Evolutionary conservation across 2,797 vertebrate genomes (phyloP).

Genomic region (Sebastes diploproa): DNA sequence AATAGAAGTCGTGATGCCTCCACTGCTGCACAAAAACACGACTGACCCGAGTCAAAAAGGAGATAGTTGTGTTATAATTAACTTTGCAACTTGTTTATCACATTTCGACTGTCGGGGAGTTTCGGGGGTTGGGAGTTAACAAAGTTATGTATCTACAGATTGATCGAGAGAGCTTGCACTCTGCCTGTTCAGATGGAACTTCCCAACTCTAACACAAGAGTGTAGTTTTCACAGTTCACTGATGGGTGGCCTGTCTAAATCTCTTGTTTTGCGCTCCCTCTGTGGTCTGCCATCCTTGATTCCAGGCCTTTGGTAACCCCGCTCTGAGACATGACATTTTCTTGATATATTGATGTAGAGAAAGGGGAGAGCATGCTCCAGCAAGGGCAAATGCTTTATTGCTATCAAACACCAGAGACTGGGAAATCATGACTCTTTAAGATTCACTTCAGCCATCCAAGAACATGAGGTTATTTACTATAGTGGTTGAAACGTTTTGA

Average conservation of each 20-base stretch:
- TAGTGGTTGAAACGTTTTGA: not conserved
- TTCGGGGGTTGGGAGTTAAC: conserved; percentile 57
- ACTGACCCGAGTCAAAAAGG: conserved; percentile 55
- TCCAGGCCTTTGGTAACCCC: conserved; percentile 67
- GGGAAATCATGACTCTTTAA: conserved; percentile 19
- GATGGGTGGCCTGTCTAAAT: conserved; percentile 44
- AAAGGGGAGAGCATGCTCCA: conserved; percentile 56
- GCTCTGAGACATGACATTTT: conserved; percentile 78
- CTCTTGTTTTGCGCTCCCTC: conserved; percentile 36
- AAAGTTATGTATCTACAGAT: conserved; percentile 56
- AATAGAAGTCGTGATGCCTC: conserved; percentile 40
- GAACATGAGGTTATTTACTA: not conserved
- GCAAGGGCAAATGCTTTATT: conserved; percentile 67
- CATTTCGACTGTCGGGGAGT: conserved; percentile 59
- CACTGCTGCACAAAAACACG: conserved; percentile 38
- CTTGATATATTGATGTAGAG: conserved; percentile 78
- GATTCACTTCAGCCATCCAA: conserved; percentile 4
- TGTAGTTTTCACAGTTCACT: conserved; percentile 57
- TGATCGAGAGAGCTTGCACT: conserved; percentile 64
- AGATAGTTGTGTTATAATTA: conserved; percentile 64
- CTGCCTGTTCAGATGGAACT: conserved; percentile 42
- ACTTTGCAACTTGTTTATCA: conserved; percentile 72
- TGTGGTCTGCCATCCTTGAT: conserved; percentile 51
- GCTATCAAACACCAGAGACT: conserved; percentile 48
- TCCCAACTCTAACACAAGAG: conserved; percentile 33